phyloP scores from a whole-genome alignment of 2,113 vertebrate genomes.

The Hepsetus odoe region DNA sequence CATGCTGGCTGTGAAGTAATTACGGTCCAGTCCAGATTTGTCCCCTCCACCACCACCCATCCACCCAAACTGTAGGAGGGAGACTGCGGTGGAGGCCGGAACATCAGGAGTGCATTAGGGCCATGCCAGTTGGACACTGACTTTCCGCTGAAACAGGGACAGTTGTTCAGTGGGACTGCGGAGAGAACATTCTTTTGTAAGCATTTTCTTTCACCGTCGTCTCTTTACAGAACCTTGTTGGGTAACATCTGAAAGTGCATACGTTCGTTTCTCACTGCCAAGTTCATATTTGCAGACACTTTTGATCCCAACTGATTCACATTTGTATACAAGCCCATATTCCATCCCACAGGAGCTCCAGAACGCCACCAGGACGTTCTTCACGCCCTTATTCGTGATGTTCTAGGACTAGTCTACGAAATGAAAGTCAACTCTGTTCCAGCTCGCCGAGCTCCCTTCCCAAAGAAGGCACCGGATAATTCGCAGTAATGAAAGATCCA shows the following conservation, averaged over 20 bases:
- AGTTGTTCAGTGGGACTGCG: background rate
- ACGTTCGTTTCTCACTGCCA: background rate
- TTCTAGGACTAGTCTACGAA: constrained; percentile 74
- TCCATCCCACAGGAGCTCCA: background rate
- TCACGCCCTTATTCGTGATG: no score
- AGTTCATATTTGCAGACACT: background rate
- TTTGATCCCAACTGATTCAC: background rate
- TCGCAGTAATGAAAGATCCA: constrained; percentile 78
- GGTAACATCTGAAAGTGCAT: background rate
- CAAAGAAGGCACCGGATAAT: constrained; percentile 78
- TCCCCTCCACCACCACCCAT: constrained; percentile 27
- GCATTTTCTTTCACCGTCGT: background rate
- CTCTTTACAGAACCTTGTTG: background rate
- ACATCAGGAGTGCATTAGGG: constrained; percentile 20
- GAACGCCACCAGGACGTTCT: constrained; percentile 66
- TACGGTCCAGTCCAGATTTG: constrained; percentile 65
- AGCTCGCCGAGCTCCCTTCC: constrained; percentile 78
- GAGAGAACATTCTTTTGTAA: background rate
- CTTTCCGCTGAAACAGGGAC: background rate
- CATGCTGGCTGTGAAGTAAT: constrained; percentile 69
- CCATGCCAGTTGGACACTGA: constrained; percentile 13
- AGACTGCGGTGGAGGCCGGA: constrained; percentile 10
- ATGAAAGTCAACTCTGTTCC: constrained; percentile 77
- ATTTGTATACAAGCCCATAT: background rate
- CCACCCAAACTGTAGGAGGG: constrained; percentile 47